Percentiles rank a stretch among this genome's conserved stretches.
These are phyloP conservation scores for Drosophila affinis DNA, from an alignment of 2,888 invertebrate genomes.

Conservation along the genomic window DNA sequence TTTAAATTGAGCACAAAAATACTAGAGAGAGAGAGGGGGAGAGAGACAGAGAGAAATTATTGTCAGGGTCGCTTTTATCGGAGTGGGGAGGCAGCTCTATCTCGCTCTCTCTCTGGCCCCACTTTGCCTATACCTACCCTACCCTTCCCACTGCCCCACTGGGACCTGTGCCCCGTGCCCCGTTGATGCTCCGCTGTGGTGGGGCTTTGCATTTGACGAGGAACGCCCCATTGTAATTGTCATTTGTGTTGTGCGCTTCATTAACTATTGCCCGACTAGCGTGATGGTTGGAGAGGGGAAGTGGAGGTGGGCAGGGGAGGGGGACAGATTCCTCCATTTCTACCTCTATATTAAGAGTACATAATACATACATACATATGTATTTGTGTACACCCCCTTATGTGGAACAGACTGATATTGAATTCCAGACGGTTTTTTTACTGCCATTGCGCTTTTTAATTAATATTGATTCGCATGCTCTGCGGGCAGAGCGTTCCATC, in stretches of 20 bases:
- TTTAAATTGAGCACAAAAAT: conserved; percentile 42
- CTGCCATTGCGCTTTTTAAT: conserved; percentile 46
- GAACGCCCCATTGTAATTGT: conserved; percentile 55
- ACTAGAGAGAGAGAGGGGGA: conserved; percentile 3
- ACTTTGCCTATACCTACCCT: conserved; percentile 4
- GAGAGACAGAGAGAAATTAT: conserved; percentile 26
- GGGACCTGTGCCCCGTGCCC: not conserved
- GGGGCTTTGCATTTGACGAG: conserved; percentile 49
- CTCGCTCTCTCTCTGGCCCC: not conserved
- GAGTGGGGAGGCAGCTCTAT: conserved; percentile 1
- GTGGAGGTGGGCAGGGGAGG: not conserved
- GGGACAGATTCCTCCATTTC: not conserved
- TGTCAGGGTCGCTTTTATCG: conserved; percentile 50
- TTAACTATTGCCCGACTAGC: conserved; percentile 54
- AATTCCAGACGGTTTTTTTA: conserved; percentile 12
- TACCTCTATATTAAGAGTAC: not conserved
- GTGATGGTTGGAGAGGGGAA: conserved; percentile 6
- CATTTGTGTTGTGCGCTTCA: conserved; percentile 60
- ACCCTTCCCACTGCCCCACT: not conserved
- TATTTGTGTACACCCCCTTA: not conserved
- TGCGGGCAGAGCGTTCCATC: conserved; percentile 12
- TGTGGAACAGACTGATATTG: conserved; percentile 35
- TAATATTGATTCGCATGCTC: conserved; percentile 60
- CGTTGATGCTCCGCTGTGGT: conserved; percentile 17
- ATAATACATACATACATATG: conserved; percentile 14